Percentiles rank a stretch among this genome's conserved stretches.
Evolutionary conservation across 23 tunicate genomes (phyloP).

Genomic region (Diplosoma virens): DNA sequence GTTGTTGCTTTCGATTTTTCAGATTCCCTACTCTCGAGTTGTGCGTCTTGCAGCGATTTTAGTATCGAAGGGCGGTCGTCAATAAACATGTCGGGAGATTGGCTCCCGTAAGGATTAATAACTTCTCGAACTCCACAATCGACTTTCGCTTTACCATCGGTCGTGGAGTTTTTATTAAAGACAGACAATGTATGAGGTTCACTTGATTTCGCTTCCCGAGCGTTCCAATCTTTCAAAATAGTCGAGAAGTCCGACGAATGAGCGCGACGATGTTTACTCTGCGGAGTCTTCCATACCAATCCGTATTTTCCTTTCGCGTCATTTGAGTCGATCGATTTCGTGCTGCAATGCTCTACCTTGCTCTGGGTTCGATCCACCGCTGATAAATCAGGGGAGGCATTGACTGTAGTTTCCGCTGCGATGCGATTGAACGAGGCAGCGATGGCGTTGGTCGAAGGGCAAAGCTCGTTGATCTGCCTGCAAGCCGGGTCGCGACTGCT

Average conservation of each 20-base stretch:
- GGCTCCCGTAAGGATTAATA: no score
- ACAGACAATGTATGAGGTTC: slow-evolving; percentile 14
- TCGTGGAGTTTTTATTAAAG: neutral
- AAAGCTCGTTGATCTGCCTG: no score
- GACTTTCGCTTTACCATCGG: neutral
- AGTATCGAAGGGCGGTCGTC: slow-evolving; percentile 25
- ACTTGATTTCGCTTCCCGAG: neutral
- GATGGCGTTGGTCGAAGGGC: no score
- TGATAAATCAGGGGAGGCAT: no score
- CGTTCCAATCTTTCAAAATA: slow-evolving; percentile 18
- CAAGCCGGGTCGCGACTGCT: neutral
- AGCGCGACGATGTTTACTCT: slow-evolving; percentile 35
- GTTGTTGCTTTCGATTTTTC: neutral
- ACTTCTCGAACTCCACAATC: neutral
- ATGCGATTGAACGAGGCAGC: no score
- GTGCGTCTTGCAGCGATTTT: slow-evolving; percentile 24
- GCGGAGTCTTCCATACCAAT: slow-evolving; percentile 77
- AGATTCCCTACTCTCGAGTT: neutral
- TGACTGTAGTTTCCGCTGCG: no score
- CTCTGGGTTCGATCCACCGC: no score
- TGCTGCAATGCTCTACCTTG: neutral
- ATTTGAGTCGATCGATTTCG: no score
- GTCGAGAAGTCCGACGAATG: slow-evolving; percentile 33
- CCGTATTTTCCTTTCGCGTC: slow-evolving; percentile 60
- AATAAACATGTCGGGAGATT: neutral